Conservation (phyloP, 2,113 vertebrate species). For the Phocoena phocoena region DNA sequence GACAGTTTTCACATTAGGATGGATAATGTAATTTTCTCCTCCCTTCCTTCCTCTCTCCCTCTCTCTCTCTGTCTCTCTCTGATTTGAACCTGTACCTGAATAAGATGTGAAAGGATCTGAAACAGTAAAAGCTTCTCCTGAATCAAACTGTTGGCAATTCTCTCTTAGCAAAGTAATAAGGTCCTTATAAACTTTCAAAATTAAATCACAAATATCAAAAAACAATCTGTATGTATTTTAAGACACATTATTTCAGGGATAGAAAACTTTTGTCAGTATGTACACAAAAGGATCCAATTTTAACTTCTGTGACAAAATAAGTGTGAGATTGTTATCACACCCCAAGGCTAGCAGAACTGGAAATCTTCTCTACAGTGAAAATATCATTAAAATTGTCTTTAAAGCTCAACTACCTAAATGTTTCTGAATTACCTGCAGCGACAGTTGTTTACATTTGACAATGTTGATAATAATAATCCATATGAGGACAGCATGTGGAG, state of each 20-base stretch:
- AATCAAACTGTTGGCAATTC: not conserved
- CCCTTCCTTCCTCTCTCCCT: not conserved
- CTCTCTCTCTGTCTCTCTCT: not conserved
- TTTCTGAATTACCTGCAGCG: not conserved
- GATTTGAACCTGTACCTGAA: not conserved
- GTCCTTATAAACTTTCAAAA: not conserved
- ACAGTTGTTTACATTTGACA: not conserved
- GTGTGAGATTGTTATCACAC: not conserved
- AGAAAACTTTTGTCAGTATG: not conserved
- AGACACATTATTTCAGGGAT: not conserved
- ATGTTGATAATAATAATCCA: not conserved
- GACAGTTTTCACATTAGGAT: not conserved
- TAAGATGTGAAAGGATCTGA: not conserved
- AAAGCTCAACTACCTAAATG: conserved; percentile 19
- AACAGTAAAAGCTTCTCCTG: not conserved
- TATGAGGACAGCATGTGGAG: not conserved
- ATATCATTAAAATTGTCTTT: not conserved
- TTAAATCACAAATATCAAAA: not conserved
- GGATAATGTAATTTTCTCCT: not conserved
- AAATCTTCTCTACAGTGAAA: not conserved
- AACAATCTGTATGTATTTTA: not conserved
- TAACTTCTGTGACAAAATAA: not conserved
- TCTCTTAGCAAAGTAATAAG: not conserved
- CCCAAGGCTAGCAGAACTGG: not conserved
- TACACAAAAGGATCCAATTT: not conserved